Base-by-base conservation (phyloP, 2,113 vertebrate genomes). In the Anser brachyrhynchus region DNA sequence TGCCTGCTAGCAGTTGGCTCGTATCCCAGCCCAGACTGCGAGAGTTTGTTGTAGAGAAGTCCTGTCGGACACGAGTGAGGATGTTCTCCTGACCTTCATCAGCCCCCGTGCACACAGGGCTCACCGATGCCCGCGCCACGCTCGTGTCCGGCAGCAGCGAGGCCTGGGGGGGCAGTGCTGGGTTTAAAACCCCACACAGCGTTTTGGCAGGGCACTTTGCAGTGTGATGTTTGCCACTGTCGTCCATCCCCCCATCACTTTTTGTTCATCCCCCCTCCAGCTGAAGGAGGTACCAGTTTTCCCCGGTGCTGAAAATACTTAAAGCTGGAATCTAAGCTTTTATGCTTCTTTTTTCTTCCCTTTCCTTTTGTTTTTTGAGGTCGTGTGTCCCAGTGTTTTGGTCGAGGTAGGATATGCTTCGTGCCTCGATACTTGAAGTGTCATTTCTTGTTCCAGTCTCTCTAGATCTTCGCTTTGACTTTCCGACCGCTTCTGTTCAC, bases 41-140 rank as follows among this genome's bases (percentile, higher is more conserved):
- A 55, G 78, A 59, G 52, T 22, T 92, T 16, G 1, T 10, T 41
- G 71, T 20, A 44, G 8, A 79, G 55, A 4, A 29, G 79, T 70
- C 67, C 46, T 35, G 1, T 3, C 79, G 87, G 74, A 39, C 41
- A 73, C 9, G 23, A 77, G 58, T 3, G n/a, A 83, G 57, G 65
- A 84, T 93, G 82, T 89, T 90, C 83, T 93, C 20, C 70, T 78
- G 90, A 92, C 90, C 85, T 90, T 78, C 85, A 35, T 23, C 83
- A n/a, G 33, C 65, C 61, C 57, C 33, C 1, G 3, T 19, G 52
- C 25, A 1, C 89, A 65, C 49, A 72, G 58, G 76, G 57, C 31
- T 78, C 23, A 7, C 69, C 39, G 41, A 43, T 66, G 43, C 20
- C 58, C 43, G 54, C 62, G 20, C 35, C 13, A 23, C 14, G 41